Conservation (phyloP, 1,140 invertebrate species). For the Meloidogyne hapla region DNA sequence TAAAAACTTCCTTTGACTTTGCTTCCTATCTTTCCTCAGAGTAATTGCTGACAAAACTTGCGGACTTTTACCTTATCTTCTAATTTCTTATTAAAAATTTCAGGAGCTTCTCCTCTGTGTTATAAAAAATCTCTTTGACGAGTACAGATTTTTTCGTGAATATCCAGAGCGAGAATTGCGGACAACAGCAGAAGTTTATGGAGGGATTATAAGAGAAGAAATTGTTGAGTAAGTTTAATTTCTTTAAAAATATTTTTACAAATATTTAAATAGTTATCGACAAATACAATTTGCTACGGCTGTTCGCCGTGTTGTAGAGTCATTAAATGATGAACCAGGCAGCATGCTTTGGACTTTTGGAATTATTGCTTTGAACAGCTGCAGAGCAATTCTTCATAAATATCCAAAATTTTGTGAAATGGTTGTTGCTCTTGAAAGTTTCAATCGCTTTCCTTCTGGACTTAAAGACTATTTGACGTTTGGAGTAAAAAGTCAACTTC, state of each 20-base stretch:
- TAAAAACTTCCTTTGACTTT: no score
- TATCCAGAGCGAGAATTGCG: constrained; percentile 96
- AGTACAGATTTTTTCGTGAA: constrained; percentile 95
- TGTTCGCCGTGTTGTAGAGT: constrained; percentile 55
- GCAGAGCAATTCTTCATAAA: constrained; percentile 44
- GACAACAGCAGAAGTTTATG: constrained; percentile 94
- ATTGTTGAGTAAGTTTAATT: constrained; percentile 68
- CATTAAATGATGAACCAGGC: constrained; percentile 41
- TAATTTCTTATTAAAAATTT: neutral
- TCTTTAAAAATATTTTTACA: neutral
- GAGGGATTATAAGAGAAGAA: constrained; percentile 93
- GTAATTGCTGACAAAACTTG: neutral
- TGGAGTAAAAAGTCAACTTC: constrained; percentile 43
- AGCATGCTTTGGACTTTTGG: constrained; percentile 55
- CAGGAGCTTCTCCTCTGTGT: constrained; percentile 88
- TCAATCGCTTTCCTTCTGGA: constrained; percentile 42
- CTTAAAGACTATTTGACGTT: constrained; percentile 50
- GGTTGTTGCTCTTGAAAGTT: constrained; percentile 48
- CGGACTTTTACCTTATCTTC: constrained; percentile 2
- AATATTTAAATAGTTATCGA: constrained; percentile 28
- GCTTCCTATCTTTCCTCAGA: no score
- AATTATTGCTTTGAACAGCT: constrained; percentile 55
- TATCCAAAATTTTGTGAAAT: constrained; percentile 62
- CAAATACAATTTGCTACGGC: constrained; percentile 61
- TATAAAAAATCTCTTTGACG: constrained; percentile 94